Evolutionary conservation across 2,113 vertebrate species (phyloP), one percentile per base, ranked within the genome.

Genomic region (Psephotus haematonotus): DNA sequence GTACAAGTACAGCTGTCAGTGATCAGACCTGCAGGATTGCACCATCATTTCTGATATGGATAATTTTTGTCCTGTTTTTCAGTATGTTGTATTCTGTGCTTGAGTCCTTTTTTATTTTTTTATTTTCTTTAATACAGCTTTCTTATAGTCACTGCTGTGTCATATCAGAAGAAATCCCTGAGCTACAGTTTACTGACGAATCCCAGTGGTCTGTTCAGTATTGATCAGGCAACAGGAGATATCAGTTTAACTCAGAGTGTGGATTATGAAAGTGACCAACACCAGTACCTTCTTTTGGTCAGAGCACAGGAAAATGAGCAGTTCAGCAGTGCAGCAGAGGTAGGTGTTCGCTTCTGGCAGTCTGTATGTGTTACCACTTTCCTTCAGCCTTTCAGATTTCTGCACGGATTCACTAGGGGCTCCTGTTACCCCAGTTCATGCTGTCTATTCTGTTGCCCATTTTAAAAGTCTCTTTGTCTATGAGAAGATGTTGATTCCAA

Each of bases 111-210:
- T 14, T 71, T 39, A n/a, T 24, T 29, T 50, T 31, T 63, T 63
- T 76, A 22, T 24, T 59, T 23, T 20, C 31, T 35, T 53, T 29
- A 60, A 92, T 94, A 18, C 96, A 99, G 99, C 47, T 99, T 99
- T 97, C 92, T 99, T 95, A 97, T 97, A 46, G 98, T 98, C 43
- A 97, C 97, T 53, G 99, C 99, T 41, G 83, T 98, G 77, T 99
- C 99, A 57, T 98, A 98, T 96, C 99, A 99, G 96, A 98, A 98
- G 85, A 98, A 98, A 92, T 95, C 98, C 14, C 97, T 99, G 97
- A 98, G 93, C 96, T 99, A 99, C 97, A 98, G 98, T 96, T 98
- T 99, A 37, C 94, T 99, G 27, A 98, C 98, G 96, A 99, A 99
- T 94, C 99, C 98, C 93, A 98, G 98, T 93, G 98, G 98, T 75